Evolutionary conservation across 2,113 vertebrate species (phyloP).

Genomic region (Pluvianellus socialis): DNA sequence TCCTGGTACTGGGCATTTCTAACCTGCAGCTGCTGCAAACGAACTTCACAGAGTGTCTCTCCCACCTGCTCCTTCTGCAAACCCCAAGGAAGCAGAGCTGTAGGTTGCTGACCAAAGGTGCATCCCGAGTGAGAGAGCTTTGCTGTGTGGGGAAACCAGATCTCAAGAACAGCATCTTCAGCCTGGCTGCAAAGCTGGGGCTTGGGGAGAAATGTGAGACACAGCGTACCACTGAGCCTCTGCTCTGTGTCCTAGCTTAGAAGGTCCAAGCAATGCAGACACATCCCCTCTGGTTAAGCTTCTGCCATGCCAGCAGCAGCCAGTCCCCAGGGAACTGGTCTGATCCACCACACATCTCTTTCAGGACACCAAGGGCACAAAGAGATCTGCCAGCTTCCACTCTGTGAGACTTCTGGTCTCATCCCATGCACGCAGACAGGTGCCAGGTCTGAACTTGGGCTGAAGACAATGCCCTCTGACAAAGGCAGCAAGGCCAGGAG

Average conservation of each 20-base stretch:
- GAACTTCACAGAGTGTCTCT: conserved; percentile 63
- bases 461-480: no score
- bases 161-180: background rate
- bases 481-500: background rate
- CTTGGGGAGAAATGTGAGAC: background rate
- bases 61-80: conserved; percentile 77
- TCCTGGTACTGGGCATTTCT: conserved; percentile 74
- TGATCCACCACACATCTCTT: background rate
- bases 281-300: background rate
- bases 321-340: background rate
- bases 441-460: background rate
- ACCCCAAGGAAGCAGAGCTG: background rate
- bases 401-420: background rate
- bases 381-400: background rate
- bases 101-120: background rate
- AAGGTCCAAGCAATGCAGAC: background rate
- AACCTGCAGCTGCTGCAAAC: conserved; percentile 78
- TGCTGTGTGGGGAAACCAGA: background rate
- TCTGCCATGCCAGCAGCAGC: background rate
- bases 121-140: background rate
- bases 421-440: background rate
- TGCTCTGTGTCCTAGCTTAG: background rate
- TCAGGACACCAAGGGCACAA: background rate
- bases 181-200: background rate
- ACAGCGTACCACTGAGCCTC: background rate